A percentile compares a stretch with the other conserved stretches of the same genome.
Evolutionary conservation across 2,797 vertebrate genomes (phyloP).

Genomic region (Sibirionetta formosa): DNA sequence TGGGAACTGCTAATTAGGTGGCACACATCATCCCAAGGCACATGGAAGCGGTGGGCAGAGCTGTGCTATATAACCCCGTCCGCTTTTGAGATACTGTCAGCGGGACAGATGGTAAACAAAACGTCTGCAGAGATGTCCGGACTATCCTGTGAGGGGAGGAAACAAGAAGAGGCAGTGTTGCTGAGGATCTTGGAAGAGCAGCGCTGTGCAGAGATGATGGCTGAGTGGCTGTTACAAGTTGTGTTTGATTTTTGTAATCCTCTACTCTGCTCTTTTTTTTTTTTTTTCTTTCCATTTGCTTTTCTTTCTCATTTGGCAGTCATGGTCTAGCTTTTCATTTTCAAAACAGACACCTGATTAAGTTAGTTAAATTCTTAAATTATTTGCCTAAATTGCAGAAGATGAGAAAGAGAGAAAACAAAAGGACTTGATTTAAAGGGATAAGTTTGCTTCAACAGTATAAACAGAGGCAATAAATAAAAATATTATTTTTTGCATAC

Average conservation of each 20-base stretch:
- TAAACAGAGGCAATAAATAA: neutral
- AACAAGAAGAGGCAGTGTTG: slow-evolving; percentile 80
- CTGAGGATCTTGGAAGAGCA: slow-evolving; percentile 78
- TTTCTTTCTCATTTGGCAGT: neutral
- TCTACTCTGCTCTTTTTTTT: neutral
- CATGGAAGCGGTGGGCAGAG: neutral
- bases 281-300: neutral
- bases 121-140: slow-evolving; percentile 74
- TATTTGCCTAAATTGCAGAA: neutral
- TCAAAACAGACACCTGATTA: slow-evolving; percentile 13
- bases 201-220: slow-evolving; percentile 78
- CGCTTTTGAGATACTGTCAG: neutral
- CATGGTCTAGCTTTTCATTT: neutral
- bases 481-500: neutral
- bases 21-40: slow-evolving; percentile 14
- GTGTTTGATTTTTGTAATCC: slow-evolving; percentile 73
- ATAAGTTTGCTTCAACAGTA: neutral
- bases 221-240: slow-evolving; percentile 84
- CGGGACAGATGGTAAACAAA: neutral
- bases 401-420: slow-evolving; percentile 17
- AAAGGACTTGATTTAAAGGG: slow-evolving; percentile 35
- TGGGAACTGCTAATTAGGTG: slow-evolving; percentile 62
- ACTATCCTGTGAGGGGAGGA: slow-evolving; percentile 77
- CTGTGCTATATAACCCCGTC: neutral
- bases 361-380: neutral